phyloP scores from a whole-genome alignment of 37 sponge, comb jelly and placozoan species.

The Tethya wilhelma region DNA sequence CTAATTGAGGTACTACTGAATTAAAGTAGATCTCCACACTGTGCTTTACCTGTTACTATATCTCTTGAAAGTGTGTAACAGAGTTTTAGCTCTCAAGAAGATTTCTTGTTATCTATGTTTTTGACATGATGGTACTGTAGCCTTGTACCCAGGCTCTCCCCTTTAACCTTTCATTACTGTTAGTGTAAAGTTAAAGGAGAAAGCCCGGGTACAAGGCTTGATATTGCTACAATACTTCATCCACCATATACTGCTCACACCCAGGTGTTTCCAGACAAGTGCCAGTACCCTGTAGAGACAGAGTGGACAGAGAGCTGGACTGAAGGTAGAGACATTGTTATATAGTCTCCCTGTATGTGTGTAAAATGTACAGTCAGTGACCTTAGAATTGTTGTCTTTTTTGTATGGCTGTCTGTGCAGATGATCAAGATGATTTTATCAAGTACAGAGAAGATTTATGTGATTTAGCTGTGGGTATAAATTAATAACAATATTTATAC shows the following conservation, averaged over 20 bases:
- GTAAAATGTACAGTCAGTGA: no score
- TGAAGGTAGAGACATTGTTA: slow-evolving; percentile 49
- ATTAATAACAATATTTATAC: neutral
- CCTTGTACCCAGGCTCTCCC: no score
- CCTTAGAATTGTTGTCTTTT: neutral
- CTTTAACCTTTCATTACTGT: no score
- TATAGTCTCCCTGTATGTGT: no score
- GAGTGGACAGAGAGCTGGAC: slow-evolving; percentile 45
- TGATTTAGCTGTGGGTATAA: slow-evolving; percentile 68
- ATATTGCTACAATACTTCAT: no score
- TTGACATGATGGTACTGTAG: no score
- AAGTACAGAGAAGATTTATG: slow-evolving; percentile 72
- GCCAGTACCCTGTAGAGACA: slow-evolving; percentile 66
- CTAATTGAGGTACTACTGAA: slow-evolving; percentile 54
- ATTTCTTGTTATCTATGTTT: no score
- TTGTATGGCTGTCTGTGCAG: neutral
- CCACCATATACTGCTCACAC: neutral
- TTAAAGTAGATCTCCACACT: neutral
- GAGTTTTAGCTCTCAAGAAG: neutral
- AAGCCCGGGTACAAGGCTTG: no score
- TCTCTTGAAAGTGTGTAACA: no score
- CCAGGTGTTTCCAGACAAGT: slow-evolving; percentile 64
- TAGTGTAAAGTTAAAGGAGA: no score
- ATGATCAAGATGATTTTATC: slow-evolving; percentile 42
- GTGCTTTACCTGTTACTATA: no score